phyloP scores from a whole-genome alignment of 1,140 invertebrate species.

The Heliothis virescens region DNA sequence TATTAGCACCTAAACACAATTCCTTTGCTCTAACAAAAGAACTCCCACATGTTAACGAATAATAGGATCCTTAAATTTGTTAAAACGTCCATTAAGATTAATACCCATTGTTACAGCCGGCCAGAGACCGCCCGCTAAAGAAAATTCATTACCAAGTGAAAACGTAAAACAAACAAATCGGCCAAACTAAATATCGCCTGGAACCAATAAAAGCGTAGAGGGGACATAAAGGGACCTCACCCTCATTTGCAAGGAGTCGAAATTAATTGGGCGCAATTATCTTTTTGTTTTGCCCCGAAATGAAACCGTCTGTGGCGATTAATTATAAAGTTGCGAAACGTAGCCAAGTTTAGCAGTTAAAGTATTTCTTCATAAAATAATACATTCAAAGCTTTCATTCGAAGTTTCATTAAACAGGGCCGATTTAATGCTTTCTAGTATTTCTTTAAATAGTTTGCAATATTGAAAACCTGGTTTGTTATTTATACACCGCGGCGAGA shows the following conservation, averaged over 20 bases:
- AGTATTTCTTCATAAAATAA: constrained; percentile 60
- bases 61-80: constrained; percentile 41
- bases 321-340: constrained; percentile 69
- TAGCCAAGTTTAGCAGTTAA: constrained; percentile 61
- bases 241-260: constrained; percentile 74
- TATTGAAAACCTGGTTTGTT: background rate
- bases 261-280: constrained; percentile 83
- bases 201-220: constrained; percentile 70
- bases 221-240: constrained; percentile 60
- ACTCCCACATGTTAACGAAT: background rate
- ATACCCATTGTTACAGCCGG: constrained; percentile 22
- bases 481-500: background rate
- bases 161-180: constrained; percentile 71
- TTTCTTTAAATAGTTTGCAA: constrained; percentile 30
- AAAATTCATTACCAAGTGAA: constrained; percentile 59
- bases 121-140: constrained; percentile 48
- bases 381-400: constrained; percentile 58
- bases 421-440: constrained; percentile 46
- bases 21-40: background rate
- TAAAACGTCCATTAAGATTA: constrained; percentile 44
- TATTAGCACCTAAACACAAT: constrained; percentile 7
- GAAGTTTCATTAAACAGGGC: constrained; percentile 53
- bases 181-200: constrained; percentile 60
- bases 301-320: constrained; percentile 69
- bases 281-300: constrained; percentile 77